These are phyloP conservation scores for Anableps anableps DNA, from an alignment of 2,797 vertebrate species.

Conservation along the genomic window DNA sequence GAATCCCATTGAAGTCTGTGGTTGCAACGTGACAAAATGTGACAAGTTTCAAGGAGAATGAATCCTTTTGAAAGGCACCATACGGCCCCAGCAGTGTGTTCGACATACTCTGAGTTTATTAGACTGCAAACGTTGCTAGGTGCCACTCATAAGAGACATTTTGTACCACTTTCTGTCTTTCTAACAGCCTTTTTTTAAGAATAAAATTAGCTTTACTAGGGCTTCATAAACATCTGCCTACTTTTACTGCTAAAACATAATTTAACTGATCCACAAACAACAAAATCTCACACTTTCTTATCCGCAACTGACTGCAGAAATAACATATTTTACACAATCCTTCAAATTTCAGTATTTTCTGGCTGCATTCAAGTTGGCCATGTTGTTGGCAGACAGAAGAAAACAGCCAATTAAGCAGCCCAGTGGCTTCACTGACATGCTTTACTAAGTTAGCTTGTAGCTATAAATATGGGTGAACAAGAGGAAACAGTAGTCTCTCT, in stretches of 20 bases:
- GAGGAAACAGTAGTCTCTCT: conserved; percentile 60
- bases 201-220: background rate
- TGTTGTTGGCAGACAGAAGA: conserved; percentile 41
- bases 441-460: conserved; percentile 59
- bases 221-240: background rate
- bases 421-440: conserved; percentile 51
- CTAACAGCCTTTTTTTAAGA: conserved; percentile 4
- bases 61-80: background rate
- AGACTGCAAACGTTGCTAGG: conserved; percentile 4
- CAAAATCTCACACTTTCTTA: background rate
- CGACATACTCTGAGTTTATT: background rate
- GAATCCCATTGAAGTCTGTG: background rate
- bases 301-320: background rate
- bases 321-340: background rate
- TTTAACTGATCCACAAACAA: background rate
- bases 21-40: background rate
- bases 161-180: background rate
- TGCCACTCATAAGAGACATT: background rate
- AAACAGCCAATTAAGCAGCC: conserved; percentile 50
- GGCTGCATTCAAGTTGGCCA: conserved; percentile 14
- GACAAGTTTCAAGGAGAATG: background rate
- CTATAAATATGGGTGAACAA: conserved; percentile 60
- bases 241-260: conserved; percentile 6
- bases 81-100: background rate
- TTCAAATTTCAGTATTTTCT: conserved; percentile 29